Evolutionary conservation across 2,113 vertebrate genomes (phyloP).

Genomic region (Hiodon alosoides): DNA sequence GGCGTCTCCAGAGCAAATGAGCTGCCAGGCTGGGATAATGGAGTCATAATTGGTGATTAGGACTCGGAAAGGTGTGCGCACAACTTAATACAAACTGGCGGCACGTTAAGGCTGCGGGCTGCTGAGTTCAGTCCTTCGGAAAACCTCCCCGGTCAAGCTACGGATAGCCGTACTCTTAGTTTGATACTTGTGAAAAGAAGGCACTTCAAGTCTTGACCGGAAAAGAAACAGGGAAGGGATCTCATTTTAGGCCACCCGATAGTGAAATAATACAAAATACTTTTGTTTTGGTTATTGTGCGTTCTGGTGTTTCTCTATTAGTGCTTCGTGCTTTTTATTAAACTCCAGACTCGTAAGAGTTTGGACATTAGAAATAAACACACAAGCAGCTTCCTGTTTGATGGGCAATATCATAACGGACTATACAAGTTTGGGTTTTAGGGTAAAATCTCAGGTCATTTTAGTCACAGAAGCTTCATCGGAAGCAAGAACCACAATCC

Average conservation of each 20-base stretch:
- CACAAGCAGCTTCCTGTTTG: not conserved
- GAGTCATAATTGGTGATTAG: constrained; percentile 99
- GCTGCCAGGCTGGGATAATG: constrained; percentile 93
- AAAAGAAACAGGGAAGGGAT: too few relatives aligned
- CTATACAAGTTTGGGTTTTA: constrained; percentile 1
- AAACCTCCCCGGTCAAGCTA: constrained; percentile 21
- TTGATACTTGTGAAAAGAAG: not conserved
- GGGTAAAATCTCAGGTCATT: not conserved
- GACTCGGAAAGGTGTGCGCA: constrained; percentile 69
- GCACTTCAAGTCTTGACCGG: not conserved
- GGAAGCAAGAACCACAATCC: constrained; percentile 43
- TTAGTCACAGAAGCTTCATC: constrained; percentile 36
- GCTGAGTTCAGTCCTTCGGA: constrained; percentile 46
- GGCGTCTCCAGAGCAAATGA: constrained; percentile 81
- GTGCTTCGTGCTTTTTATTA: not conserved
- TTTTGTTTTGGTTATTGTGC: not conserved
- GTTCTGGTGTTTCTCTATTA: not conserved
- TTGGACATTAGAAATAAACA: not conserved
- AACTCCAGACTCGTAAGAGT: not conserved
- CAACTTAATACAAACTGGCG: constrained; percentile 72
- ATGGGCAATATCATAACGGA: constrained; percentile 7
- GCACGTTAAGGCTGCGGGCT: constrained; percentile 55
- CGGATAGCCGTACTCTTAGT: not conserved
- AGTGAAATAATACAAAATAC: too few relatives aligned
- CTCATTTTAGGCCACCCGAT: too few relatives aligned